Conservation (phyloP, 2,797 vertebrate genomes). For the Coregonus sp. region DNA sequence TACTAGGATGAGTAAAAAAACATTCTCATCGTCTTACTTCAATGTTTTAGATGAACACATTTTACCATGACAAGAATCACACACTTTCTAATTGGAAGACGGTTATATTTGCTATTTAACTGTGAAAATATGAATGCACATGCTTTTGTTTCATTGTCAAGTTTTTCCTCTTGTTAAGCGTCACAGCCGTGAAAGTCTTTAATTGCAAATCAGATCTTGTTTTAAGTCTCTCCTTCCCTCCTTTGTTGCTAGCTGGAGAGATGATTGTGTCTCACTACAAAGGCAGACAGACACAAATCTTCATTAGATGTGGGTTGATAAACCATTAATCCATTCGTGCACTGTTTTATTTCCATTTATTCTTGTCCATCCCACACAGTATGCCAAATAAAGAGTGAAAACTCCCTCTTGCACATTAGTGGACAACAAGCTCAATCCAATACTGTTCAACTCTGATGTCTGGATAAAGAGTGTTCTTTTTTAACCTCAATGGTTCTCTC, state of each 20-base stretch:
- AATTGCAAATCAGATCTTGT: slow-evolving; percentile 60
- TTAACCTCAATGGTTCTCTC: slow-evolving; percentile 27
- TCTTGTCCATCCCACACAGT: slow-evolving; percentile 59
- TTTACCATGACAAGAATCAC: not conserved
- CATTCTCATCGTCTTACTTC: too few relatives aligned
- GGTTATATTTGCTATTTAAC: slow-evolving; percentile 10
- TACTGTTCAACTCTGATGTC: slow-evolving; percentile 24
- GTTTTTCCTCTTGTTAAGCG: slow-evolving; percentile 23
- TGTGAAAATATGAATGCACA: slow-evolving; percentile 44
- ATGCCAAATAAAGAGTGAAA: slow-evolving; percentile 53
- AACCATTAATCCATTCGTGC: slow-evolving; percentile 73
- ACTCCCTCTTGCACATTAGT: slow-evolving; percentile 50
- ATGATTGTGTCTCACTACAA: slow-evolving; percentile 63
- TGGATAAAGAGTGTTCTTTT: slow-evolving; percentile 29
- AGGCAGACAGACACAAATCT: slow-evolving; percentile 71
- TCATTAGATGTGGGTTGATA: slow-evolving; percentile 70
- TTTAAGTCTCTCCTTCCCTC: slow-evolving; percentile 45
- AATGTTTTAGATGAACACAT: not conserved
- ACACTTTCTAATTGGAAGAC: slow-evolving; percentile 30
- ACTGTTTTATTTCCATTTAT: slow-evolving; percentile 66
- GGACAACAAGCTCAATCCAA: slow-evolving; percentile 48
- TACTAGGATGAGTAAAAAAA: not conserved
- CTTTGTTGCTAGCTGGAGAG: slow-evolving; percentile 65
- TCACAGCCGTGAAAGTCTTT: slow-evolving; percentile 41
- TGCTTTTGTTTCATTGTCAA: slow-evolving; percentile 41